Base-by-base conservation (phyloP, 2,113 vertebrate species). In the Syrmaticus mikado region DNA sequence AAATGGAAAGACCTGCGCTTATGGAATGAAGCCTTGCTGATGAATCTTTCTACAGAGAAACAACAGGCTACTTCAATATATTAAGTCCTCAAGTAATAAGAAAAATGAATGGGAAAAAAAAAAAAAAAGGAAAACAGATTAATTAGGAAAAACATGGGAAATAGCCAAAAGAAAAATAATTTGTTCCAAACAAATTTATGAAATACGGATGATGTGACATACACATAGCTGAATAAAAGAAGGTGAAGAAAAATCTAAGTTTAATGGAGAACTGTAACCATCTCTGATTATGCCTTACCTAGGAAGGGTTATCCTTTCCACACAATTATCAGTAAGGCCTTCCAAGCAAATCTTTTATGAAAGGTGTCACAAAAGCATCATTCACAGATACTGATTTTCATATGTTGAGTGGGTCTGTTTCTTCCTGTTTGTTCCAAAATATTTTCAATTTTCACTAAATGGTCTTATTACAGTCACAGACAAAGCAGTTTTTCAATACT, bases 321-420 rank as follows among this genome's bases (percentile, higher is more conserved):
- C 12, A 50, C 7, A 40, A 41, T 60, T 38, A 79, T 34, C 38
- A 62, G 25, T 64, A 77, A 82, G 10, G 65, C 68, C 85, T 83
- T 82, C 70, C 62, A 74, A 83, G 21, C 10, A 15, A 58, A 62
- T 11, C 28, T 84, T n/a, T 74, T 36, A 76, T 61, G 40, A 55
- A 87, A 76, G 28, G 5, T 91, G 34, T 53, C 58, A 92, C 55
- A 91, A 97, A 95, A 82, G 91, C 64, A 86, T 83, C 25, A 38
- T 70, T 88, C 67, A 72, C 38, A 48, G 18, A n/a, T 17, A 87
- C 11, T 25, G 4, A 50, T 70, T 87, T 58, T 67, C 24, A 16
- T 74, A 78, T 8, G 7, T 75, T 92, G 82, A 34, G 38, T 48
- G 85, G 30, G 65, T 97, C 60, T 48, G 34, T 64, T 92, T 90